A percentile compares a stretch with the other conserved stretches of the same genome.
Conservation (phyloP, 2,113 vertebrate species). For the Lota lota region DNA sequence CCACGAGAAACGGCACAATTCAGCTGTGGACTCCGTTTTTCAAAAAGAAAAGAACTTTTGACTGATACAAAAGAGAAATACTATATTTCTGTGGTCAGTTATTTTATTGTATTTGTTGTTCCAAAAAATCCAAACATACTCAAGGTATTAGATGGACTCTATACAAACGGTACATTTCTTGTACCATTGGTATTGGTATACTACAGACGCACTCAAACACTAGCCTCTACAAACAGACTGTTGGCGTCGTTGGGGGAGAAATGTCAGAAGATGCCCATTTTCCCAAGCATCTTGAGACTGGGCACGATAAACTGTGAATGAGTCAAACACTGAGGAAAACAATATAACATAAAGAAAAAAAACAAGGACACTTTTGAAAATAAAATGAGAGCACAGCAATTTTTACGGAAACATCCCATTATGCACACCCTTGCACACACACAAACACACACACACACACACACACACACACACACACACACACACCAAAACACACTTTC, state of each 20-base stretch:
- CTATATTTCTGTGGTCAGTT: constrained; percentile 33
- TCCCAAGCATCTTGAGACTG: constrained; percentile 6
- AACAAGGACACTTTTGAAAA: neutral
- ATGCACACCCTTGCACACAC: constrained; percentile 16
- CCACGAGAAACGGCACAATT: constrained; percentile 40
- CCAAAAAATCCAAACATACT: constrained; percentile 19
- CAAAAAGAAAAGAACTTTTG: constrained; percentile 18
- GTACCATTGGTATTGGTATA: constrained; percentile 24
- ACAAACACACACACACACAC: no score
- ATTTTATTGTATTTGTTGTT: constrained; percentile 11
- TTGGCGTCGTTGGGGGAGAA: no score
- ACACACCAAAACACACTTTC: no score
- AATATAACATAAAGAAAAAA: neutral
- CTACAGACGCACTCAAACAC: neutral
- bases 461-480: neutral
- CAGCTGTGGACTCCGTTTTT: constrained; percentile 36
- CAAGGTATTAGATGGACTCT: constrained; percentile 22
- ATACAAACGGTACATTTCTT: constrained; percentile 21
- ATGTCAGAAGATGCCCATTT: neutral
- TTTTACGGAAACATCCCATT: constrained; percentile 26
- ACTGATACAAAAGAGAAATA: constrained; percentile 17
- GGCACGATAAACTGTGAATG: constrained; percentile 59
- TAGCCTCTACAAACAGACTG: no score
- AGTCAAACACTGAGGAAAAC: constrained; percentile 68
- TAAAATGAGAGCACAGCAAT: constrained; percentile 19